Percentiles rank a stretch among this genome's conserved stretches.
These are phyloP conservation scores for Hypomecis atomaria DNA, from an alignment of 2,888 invertebrate genomes.

Conservation along the genomic window DNA sequence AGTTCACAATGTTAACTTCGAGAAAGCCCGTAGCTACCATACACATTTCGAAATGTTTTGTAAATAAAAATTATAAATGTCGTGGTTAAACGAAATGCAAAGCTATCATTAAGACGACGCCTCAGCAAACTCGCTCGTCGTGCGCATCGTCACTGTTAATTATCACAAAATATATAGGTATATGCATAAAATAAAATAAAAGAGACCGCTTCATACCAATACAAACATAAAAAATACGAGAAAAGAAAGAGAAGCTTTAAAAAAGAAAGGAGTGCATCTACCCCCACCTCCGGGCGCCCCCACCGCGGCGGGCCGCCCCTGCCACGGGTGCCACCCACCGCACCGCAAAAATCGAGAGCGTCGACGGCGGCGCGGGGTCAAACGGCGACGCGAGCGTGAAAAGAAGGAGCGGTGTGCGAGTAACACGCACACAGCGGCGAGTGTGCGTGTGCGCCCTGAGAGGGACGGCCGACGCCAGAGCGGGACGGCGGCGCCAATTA, in stretches of 20 bases:
- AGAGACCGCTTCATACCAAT: constrained; percentile 81
- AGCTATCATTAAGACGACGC: constrained; percentile 79
- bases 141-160: constrained; percentile 82
- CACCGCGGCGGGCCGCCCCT: constrained; percentile 78
- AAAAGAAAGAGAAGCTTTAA: constrained; percentile 85
- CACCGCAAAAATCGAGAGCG: constrained; percentile 87
- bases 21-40: constrained; percentile 46
- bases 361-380: constrained; percentile 84
- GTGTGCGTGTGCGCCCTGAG: constrained; percentile 80
- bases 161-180: constrained; percentile 69
- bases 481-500: constrained; percentile 86
- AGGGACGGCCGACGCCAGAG: constrained; percentile 80
- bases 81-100: constrained; percentile 81
- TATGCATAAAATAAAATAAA: constrained; percentile 76
- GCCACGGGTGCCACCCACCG: constrained; percentile 86
- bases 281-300: constrained; percentile 79
- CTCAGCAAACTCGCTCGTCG: constrained; percentile 75
- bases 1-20: constrained; percentile 55
- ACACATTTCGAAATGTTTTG: constrained; percentile 50
- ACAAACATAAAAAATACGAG: constrained; percentile 82
- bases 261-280: constrained; percentile 83
- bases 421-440: constrained; percentile 67
- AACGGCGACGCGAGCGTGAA: constrained; percentile 84
- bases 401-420: constrained; percentile 81
- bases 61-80: constrained; percentile 75